Conservation (phyloP, 1,140 invertebrate species). For the Cherax quadricarinatus region DNA sequence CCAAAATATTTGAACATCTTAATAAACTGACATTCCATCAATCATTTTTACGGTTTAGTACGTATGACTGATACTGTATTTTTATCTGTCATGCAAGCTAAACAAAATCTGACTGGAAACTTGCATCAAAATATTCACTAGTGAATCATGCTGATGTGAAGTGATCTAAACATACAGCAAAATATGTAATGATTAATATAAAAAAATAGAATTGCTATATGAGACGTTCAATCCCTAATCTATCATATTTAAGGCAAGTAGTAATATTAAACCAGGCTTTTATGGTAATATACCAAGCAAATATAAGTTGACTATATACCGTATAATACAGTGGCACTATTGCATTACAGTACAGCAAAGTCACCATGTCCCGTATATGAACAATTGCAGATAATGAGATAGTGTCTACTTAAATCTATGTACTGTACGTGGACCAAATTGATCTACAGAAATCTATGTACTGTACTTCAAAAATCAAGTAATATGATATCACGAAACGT, state of each 20-base stretch:
- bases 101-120: neutral
- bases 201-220: neutral
- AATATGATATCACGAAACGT: constrained; percentile 16
- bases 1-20: neutral
- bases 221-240: neutral
- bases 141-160: constrained; percentile 10
- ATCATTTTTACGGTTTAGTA: neutral
- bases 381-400: constrained; percentile 6
- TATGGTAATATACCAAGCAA: constrained; percentile 9
- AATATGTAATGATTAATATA: neutral
- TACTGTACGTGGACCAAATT: neutral
- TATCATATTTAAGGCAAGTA: constrained; percentile 9
- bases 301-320: constrained; percentile 26
- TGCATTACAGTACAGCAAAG: constrained; percentile 15
- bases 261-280: constrained; percentile 7
- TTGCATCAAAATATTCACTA: constrained; percentile 27
- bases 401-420: constrained; percentile 9
- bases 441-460: constrained; percentile 21
- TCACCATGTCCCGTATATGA: constrained; percentile 20
- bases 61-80: neutral
- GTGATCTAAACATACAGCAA: constrained; percentile 18
- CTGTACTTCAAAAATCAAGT: constrained; percentile 30
- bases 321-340: constrained; percentile 12
- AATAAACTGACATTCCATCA: neutral
- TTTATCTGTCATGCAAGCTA: constrained; percentile 2